phyloP scores from a whole-genome alignment of 2,888 invertebrate genomes.

The Sphaeridia pumilis region DNA sequence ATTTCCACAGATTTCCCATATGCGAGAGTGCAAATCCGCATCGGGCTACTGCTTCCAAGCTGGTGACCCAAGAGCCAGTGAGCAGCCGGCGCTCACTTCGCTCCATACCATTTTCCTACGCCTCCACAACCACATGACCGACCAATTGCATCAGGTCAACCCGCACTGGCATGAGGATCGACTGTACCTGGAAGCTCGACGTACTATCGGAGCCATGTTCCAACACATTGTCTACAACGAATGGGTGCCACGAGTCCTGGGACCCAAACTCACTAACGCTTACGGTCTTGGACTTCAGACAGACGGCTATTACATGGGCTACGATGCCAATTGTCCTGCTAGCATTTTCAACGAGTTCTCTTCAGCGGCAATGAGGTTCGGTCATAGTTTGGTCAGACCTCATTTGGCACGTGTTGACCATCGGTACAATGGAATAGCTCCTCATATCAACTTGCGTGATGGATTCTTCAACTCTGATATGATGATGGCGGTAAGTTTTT shows the following conservation, averaged over 20 bases:
- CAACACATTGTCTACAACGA: constrained; percentile 78
- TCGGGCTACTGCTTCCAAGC: constrained; percentile 79
- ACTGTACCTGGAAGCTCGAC: constrained; percentile 66
- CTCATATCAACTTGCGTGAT: constrained; percentile 69
- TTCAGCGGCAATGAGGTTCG: constrained; percentile 80
- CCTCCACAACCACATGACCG: constrained; percentile 78
- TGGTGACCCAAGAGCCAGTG: constrained; percentile 81
- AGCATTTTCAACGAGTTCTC: constrained; percentile 83
- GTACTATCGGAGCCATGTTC: constrained; percentile 63
- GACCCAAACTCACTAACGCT: constrained; percentile 42
- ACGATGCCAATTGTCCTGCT: constrained; percentile 78
- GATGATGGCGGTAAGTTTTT: constrained; percentile 57
- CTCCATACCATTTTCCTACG: constrained; percentile 80
- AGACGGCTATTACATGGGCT: constrained; percentile 49
- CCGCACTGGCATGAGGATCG: constrained; percentile 81
- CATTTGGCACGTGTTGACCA: constrained; percentile 66
- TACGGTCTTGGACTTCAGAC: constrained; percentile 43
- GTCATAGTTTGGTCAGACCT: constrained; percentile 74
- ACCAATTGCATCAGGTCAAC: constrained; percentile 64
- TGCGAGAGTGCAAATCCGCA: constrained; percentile 72
- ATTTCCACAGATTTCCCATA: constrained; percentile 12
- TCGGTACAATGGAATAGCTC: constrained; percentile 67
- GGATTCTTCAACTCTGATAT: constrained; percentile 86
- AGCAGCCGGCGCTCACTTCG: constrained; percentile 78
- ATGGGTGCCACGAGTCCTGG: constrained; percentile 74